Percentiles rank a stretch among this genome's conserved stretches.
phyloP scores from a whole-genome alignment of 92 coral and sea anemone genomes.

The Palythoa grandis region DNA sequence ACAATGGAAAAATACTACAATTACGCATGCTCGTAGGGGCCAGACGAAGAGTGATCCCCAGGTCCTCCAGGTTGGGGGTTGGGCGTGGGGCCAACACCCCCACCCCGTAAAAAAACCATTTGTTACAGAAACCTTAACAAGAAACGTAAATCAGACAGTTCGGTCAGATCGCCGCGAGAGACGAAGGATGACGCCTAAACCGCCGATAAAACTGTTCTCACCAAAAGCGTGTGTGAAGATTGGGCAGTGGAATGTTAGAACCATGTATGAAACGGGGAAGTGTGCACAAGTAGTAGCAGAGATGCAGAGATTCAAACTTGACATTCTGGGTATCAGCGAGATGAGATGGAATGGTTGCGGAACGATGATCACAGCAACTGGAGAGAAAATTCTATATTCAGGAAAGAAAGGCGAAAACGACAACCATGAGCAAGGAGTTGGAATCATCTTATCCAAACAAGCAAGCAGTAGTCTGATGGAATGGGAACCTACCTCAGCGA shows the following conservation, averaged over 20 bases:
- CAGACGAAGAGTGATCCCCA: too few relatives aligned
- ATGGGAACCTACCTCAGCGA: conserved; percentile 29
- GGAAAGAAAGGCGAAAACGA: conserved; percentile 21
- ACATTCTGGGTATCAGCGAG: conserved; percentile 46
- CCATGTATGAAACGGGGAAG: conserved; percentile 9
- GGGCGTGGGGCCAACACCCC: too few relatives aligned
- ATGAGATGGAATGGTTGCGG: conserved; percentile 34
- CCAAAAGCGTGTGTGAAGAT: too few relatives aligned
- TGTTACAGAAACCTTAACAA: too few relatives aligned
- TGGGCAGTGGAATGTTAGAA: too few relatives aligned
- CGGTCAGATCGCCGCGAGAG: too few relatives aligned
- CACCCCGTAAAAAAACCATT: too few relatives aligned
- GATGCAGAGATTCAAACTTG: conserved; percentile 45
- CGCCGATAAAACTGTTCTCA: too few relatives aligned
- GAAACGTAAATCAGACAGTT: neutral
- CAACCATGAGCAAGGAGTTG: conserved; percentile 33
- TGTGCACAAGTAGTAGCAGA: conserved; percentile 40
- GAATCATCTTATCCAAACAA: conserved; percentile 1
- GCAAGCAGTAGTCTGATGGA: conserved; percentile 44
- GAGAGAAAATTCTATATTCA: conserved; percentile 24
- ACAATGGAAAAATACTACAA: too few relatives aligned
- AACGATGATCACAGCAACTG: conserved; percentile 11
- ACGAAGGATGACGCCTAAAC: too few relatives aligned
- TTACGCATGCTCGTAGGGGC: too few relatives aligned
- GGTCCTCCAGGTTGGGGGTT: too few relatives aligned